phyloP scores from a whole-genome alignment of 2,113 vertebrate genomes.

The Stigmatopora argus region DNA sequence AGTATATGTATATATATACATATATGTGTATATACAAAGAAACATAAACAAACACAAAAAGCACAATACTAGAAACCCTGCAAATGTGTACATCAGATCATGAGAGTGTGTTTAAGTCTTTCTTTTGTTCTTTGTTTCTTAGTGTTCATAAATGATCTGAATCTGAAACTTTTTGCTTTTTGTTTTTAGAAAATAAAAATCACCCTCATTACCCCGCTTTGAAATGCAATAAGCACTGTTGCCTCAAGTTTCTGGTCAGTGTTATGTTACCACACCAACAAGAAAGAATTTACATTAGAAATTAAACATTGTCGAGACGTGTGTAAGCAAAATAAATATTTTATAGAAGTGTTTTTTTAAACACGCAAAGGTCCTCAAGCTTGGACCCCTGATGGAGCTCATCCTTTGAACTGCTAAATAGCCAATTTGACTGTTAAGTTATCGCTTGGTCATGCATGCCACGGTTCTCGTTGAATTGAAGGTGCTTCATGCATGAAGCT shows the following conservation, averaged over 20 bases:
- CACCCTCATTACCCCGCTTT: slow-evolving; percentile 28
- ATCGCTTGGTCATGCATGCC: slow-evolving; percentile 21
- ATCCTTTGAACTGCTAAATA: slow-evolving; percentile 1
- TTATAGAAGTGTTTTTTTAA: too few species aligned
- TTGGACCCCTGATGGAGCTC: neutral
- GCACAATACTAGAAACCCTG: too few species aligned
- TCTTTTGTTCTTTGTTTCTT: neutral
- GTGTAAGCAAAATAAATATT: neutral
- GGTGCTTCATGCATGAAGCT: slow-evolving; percentile 15
- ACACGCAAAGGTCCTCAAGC: neutral
- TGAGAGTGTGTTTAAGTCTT: slow-evolving; percentile 1
- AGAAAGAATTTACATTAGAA: slow-evolving; percentile 56
- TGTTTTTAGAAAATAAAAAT: neutral
- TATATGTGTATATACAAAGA: too few species aligned
- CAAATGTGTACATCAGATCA: too few species aligned
- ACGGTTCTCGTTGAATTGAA: slow-evolving; percentile 20
- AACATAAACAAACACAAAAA: too few species aligned
- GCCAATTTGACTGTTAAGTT: neutral
- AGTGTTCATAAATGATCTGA: slow-evolving; percentile 4
- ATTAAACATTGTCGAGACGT: neutral
- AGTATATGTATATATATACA: too few species aligned
- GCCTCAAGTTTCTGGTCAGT: slow-evolving; percentile 37
- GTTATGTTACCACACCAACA: slow-evolving; percentile 68
- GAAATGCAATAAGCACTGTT: slow-evolving; percentile 48
- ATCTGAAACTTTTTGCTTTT: slow-evolving; percentile 19